A percentile compares a stretch with the other conserved stretches of the same genome.
These are phyloP conservation scores for Lepus townsendii DNA, from an alignment of 2,797 vertebrate genomes.

Conservation along the genomic window DNA sequence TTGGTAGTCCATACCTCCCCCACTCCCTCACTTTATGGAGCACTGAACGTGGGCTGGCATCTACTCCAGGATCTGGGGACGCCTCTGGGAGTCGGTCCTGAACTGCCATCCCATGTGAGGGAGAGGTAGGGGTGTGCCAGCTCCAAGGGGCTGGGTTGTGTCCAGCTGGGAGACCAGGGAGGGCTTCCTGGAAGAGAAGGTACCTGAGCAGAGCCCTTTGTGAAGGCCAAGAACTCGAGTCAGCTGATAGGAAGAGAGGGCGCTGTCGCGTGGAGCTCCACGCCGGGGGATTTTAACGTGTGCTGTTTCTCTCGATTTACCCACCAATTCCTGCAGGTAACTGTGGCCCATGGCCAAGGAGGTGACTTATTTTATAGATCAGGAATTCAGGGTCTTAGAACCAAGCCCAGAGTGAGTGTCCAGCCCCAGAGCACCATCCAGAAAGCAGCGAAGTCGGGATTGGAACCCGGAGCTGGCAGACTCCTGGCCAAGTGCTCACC, in stretches of 20 bases:
- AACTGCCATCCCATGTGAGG: background rate
- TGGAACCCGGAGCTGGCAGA: background rate
- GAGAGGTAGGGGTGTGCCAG: background rate
- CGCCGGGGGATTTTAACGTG: background rate
- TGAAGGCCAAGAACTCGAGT: background rate
- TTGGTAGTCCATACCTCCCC: background rate
- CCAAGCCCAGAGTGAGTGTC: background rate
- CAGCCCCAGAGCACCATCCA: background rate
- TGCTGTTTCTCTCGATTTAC: background rate
- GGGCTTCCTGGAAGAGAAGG: slow-evolving; percentile 4
- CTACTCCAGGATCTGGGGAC: background rate
- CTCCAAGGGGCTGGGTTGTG: background rate
- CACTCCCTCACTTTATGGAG: background rate
- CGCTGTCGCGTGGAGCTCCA: background rate
- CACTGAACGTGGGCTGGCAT: background rate
- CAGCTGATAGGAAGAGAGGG: background rate
- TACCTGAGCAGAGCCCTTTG: background rate
- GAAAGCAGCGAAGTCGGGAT: background rate
- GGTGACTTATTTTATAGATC: background rate
- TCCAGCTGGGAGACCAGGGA: background rate
- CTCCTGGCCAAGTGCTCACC: background rate
- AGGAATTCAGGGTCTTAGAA: slow-evolving; percentile 1
- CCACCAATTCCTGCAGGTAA: background rate
- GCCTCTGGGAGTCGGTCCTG: background rate
- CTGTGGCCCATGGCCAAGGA: background rate